Base-by-base conservation (phyloP, 2,888 invertebrate species). In the Pammene aurita region DNA sequence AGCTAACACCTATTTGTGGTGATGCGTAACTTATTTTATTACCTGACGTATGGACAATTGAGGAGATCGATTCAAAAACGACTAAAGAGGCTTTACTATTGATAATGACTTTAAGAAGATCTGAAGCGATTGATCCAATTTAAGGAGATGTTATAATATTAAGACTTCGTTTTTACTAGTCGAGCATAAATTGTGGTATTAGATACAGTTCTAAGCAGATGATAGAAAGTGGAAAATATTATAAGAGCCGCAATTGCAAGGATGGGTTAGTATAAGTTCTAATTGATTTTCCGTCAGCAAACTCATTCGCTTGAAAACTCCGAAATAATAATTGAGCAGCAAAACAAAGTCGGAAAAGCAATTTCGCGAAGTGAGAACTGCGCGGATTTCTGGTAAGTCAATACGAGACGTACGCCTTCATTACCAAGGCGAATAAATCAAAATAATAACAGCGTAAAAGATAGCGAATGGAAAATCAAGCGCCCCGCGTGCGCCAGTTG, bases 381-480 rank as follows among this genome's bases (percentile, higher is more conserved):
- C 74, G 77, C 81, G 84, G 82, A 84, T 87, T 84, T 82, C 81
- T 82, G 81, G 83, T 83, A 86, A 85, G 85, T 89, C 88, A 87
- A 87, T 86, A 80, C 80, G 86, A 84, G 87, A 88, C 90, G 90
- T 87, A 88, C 88, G 84, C 88, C 89, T 91, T 91, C 90, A 90
- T 90, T 91, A 91, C 87, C 84, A 79, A 80, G 77, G 78, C 85
- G 85, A 88, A 90, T 92, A 92, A 91, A 92, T 92, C 92, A 92
- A 91, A 92, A 90, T 91, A 91, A 90, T 90, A 88, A 88, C 81
- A 82, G 87, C 86, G 88, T 83, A 86, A 87, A 87, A 91, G 90
- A 91, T 90, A 90, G 89, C 88, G 90, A 89, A 90, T 91, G 86
- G 90, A 91, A 92, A 91, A 89, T 90, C 92, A 88, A 85, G 84